Evolutionary conservation across 2,888 invertebrate genomes (phyloP), one percentile per base, ranked within the genome.

Genomic region (Pegoplata infirma): DNA sequence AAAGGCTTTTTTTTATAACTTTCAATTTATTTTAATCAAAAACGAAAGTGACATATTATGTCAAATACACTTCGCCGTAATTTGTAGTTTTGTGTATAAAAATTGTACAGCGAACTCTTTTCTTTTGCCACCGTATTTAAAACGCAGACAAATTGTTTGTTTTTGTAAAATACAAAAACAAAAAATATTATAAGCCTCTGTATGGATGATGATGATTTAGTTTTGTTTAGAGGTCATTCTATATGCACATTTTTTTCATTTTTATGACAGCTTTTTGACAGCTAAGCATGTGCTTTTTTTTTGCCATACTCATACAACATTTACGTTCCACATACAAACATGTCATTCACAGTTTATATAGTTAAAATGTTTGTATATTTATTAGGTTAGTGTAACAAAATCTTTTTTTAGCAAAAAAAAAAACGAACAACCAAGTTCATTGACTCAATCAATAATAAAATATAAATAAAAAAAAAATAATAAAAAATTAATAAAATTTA

Each of bases 221-320:
- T 81, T 79, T 10, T 36, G 36, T 81, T 73, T 81, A 85, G 83
- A 86, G 85, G 87, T 86, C 85, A 86, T 68, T 67, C 71, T 68
- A 63, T 61, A 69, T 80, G 73, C 72, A 72, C 69, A 76, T 67
- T 66, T 73, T 58, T 69, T 77, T 1, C 3, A 3, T 2, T 32
- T 82, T 83, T 83, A 81, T 87, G 86, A 84, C 82, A 83, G 84
- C 81, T 79, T 81, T 85, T 83, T 87, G 87, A 87, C 86, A 87
- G 85, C 86, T 87, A 86, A 84, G 82, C 82, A 80, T 67, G 66
- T 23, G 53, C 49, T 47, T 10, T 63, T 51, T 17, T n/a, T n/a
- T n/a, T n/a, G n/a, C 12, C 64, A 2, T 40, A 17, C 61, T 55
- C 32, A 40, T 40, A n/a, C n/a, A 40, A 68, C 46, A 61, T 49